A percentile compares a stretch with the other conserved stretches of the same genome.
Conservation (phyloP, 2,113 vertebrate species). For the Noturus placidus region DNA sequence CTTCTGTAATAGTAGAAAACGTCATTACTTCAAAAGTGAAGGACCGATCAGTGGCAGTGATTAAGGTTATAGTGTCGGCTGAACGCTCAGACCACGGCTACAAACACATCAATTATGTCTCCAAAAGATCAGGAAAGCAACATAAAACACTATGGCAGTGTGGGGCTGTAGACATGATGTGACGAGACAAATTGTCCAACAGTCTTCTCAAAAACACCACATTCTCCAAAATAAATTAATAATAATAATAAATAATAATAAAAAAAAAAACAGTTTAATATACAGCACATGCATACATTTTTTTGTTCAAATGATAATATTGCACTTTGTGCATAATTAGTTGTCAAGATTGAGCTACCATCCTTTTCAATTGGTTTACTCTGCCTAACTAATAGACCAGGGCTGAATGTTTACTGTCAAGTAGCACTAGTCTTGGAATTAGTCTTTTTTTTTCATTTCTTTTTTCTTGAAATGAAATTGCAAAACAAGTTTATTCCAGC, state of each 20-base stretch:
- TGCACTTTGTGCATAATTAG: constrained; percentile 29
- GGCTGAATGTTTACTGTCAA: background rate
- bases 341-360: background rate
- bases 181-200: constrained; percentile 2
- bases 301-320: constrained; percentile 7
- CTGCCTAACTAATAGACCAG: constrained; percentile 41
- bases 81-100: constrained; percentile 20
- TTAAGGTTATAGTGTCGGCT: constrained; percentile 15
- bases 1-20: constrained; percentile 34
- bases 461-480: constrained; percentile 22
- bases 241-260: background rate
- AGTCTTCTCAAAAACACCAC: background rate
- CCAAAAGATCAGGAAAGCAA: constrained; percentile 3
- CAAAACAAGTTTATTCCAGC: constrained; percentile 71
- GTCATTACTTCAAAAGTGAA: constrained; percentile 19
- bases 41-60: constrained; percentile 43
- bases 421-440: background rate
- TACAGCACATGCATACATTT: background rate
- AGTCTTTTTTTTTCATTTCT: too few species aligned
- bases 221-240: background rate
- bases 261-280: background rate
- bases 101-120: constrained; percentile 30
- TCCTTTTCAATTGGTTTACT: constrained; percentile 24
- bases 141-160: constrained; percentile 42
- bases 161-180: background rate